phyloP scores from a whole-genome alignment of 2,888 invertebrate species.

The Leptinotarsa peninsularis region DNA sequence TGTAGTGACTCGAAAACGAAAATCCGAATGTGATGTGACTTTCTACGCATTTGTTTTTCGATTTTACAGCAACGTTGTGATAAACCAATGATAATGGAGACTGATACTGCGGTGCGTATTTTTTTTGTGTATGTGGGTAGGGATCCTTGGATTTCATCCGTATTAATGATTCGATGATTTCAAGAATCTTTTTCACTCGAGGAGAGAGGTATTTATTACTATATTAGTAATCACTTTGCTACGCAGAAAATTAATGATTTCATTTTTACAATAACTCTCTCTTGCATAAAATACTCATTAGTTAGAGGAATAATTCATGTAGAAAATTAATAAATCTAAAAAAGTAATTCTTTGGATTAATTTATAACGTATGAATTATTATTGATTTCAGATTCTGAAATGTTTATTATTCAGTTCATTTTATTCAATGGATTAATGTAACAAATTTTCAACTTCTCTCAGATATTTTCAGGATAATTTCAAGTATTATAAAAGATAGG shows the following conservation, averaged over 20 bases:
- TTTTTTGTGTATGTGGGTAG: conserved; percentile 22
- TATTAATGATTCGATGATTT: conserved; percentile 3
- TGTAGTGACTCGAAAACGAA: conserved; percentile 27
- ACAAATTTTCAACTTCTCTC: too few species aligned
- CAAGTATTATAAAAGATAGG: too few species aligned
- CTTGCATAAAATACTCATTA: conserved; percentile 7
- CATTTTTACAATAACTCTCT: conserved; percentile 2
- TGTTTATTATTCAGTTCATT: too few species aligned
- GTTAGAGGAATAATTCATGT: conserved; percentile 8
- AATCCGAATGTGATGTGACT: conserved; percentile 37
- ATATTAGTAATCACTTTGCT: conserved; percentile 24
- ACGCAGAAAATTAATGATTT: conserved; percentile 19
- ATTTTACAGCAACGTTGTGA: conserved; percentile 29
- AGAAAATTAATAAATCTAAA: neutral
- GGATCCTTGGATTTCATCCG: neutral
- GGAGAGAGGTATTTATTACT: conserved; percentile 19
- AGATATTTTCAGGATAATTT: too few species aligned
- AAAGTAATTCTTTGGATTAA: neutral
- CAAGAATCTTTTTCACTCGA: conserved; percentile 14
- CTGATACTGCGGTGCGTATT: conserved; percentile 55
- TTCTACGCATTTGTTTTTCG: conserved; percentile 28
- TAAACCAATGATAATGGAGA: conserved; percentile 48
- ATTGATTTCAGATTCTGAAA: neutral
- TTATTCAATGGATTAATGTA: too few species aligned
- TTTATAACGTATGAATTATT: neutral